Conservation (phyloP, 2,797 vertebrate genomes). For the Tarsius wallacei region DNA sequence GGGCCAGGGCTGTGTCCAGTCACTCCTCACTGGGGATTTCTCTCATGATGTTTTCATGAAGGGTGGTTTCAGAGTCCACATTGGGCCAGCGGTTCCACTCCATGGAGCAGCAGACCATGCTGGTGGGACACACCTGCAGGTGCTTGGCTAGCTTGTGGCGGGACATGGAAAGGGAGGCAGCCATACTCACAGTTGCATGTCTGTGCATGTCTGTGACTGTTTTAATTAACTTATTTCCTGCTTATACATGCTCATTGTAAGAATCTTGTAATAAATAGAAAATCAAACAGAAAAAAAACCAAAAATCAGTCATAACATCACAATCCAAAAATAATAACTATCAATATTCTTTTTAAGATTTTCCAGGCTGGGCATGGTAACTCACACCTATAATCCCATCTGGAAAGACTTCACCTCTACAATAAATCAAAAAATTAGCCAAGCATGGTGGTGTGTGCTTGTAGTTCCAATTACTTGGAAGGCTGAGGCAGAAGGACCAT, state of each 20-base stretch:
- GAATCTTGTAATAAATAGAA: not conserved
- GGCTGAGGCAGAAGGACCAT: too few relatives aligned
- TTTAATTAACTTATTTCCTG: conserved; percentile 64
- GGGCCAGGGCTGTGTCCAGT: conserved; percentile 94
- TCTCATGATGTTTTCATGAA: conserved; percentile 93
- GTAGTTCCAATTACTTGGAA: too few relatives aligned
- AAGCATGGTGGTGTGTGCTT: too few relatives aligned
- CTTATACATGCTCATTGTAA: not conserved
- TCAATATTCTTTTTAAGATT: not conserved
- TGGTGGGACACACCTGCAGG: conserved; percentile 96
- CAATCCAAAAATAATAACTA: not conserved
- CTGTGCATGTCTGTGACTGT: not conserved
- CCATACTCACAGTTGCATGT: conserved; percentile 95
- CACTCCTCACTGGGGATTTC: conserved; percentile 88
- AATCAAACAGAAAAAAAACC: not conserved
- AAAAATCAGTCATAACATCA: not conserved
- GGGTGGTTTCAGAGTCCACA: conserved; percentile 90
- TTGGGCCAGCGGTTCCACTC: conserved; percentile 96
- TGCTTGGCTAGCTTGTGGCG: conserved; percentile 95
- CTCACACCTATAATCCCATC: too few relatives aligned
- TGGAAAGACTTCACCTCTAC: too few relatives aligned
- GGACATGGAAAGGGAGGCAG: conserved; percentile 94
- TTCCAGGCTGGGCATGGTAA: too few relatives aligned
- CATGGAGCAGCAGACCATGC: conserved; percentile 96
- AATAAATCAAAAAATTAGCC: too few relatives aligned